These are phyloP conservation scores for Lophius piscatorius DNA, from an alignment of 2,113 vertebrate genomes.

Conservation along the genomic window DNA sequence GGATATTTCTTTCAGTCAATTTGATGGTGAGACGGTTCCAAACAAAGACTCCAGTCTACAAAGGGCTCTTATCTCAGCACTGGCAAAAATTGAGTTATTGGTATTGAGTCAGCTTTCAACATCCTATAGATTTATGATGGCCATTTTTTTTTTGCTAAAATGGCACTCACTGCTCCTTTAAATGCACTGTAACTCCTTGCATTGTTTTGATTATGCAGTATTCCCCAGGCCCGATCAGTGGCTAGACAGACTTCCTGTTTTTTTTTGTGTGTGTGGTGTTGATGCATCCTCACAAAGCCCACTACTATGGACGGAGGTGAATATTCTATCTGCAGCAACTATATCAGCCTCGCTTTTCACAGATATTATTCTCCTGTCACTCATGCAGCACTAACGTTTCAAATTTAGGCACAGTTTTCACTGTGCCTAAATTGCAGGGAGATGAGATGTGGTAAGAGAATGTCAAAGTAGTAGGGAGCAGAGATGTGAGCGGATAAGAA, in stretches of 20 bases:
- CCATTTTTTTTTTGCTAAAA: conserved; percentile 51
- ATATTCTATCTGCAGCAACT: conserved; percentile 21
- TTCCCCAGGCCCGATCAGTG: conserved; percentile 23
- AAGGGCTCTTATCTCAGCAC: conserved; percentile 62
- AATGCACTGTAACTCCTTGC: conserved; percentile 55
- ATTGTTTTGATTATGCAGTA: conserved; percentile 69
- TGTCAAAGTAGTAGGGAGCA: neutral
- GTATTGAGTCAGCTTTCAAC: conserved; percentile 59
- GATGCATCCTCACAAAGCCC: neutral
- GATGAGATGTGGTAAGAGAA: conserved; percentile 30
- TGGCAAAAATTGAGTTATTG: conserved; percentile 57
- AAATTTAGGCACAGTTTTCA: conserved; percentile 30
- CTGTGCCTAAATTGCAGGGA: conserved; percentile 15
- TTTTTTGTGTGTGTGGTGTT: conserved; percentile 23
- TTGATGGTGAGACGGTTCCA: conserved; percentile 16
- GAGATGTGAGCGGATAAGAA: conserved; percentile 6
- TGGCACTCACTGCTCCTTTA: conserved; percentile 53
- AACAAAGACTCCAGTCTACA: conserved; percentile 25
- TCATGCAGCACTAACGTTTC: conserved; percentile 42
- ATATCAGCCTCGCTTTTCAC: neutral
- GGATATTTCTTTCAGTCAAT: conserved; percentile 34
- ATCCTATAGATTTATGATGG: conserved; percentile 47
- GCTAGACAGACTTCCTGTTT: conserved; percentile 21
- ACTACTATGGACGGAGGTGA: neutral
- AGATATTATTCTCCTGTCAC: conserved; percentile 29